Evolutionary conservation across 2,797 vertebrate genomes (phyloP), one percentile per base, ranked within the genome.

Genomic region (Anableps anableps): DNA sequence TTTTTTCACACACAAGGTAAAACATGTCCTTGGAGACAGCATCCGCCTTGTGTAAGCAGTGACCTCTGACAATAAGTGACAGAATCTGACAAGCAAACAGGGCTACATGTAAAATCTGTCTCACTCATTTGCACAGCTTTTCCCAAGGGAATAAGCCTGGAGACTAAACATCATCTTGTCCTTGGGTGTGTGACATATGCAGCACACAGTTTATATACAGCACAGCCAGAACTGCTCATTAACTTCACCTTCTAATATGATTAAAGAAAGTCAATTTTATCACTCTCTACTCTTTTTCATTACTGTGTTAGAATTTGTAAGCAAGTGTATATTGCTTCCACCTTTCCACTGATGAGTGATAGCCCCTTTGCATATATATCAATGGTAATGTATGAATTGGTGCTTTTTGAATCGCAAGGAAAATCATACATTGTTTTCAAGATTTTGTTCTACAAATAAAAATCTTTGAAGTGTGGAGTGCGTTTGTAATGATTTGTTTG

Each of bases 1-100:
- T 89, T 83, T n/a, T 83, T 73, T 74, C 78, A 73, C 86, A 87
- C 90, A 91, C 86, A 84, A 86, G 91, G 88, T 87, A 85, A 88
- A 91, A 90, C 85, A 89, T 50, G 86, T 92, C 94, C 87, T 85
- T 74, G 31, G 92, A 90, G 94, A 93, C 84, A 66, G 79, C 83
- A 88, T 83, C 86, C 84, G 90, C 85, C 87, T 93, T 79, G 86
- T 91, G 91, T 89, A 91, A 92, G 90, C 92, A 83, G 82, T 94
- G 93, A 94, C 94, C 94, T 90, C 78, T 93, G 91, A 93, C 93
- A 88, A 87, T 92, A 95, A 94, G 91, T 92, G 92, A 93, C 93
- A 94, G 89, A 90, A 88, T 88, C 87, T 94, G 93, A 94, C 94
- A 95, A 90, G 94, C 89, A 91, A 88, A 93, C 91, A 85, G 83